Evolutionary conservation across 2,888 invertebrate species (phyloP), one percentile per base, ranked within the genome.

Genomic region (Abrostola triplasia): DNA sequence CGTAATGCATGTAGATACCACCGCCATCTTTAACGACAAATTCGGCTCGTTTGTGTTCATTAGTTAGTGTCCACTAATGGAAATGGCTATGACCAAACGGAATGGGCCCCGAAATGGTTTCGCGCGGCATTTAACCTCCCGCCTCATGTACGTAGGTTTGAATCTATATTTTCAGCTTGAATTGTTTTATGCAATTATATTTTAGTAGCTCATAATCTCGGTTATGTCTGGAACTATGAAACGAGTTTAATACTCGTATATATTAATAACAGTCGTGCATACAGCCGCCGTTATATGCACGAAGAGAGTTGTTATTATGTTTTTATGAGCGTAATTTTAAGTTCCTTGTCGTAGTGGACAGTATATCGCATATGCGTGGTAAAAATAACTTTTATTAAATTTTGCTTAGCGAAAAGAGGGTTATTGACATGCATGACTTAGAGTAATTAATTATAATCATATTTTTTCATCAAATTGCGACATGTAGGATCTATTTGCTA

Each of bases 21-120:
- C 58, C 57, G 64, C 79, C 79, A 84, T 84, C 85, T 83, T 82
- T 83, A 81, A 79, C 77, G 75, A 69, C 77, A 80, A 81, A 84
- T 86, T 86, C 82, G 73, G 83, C 84, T 85, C 89, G 87, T 92
- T 91, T 90, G 89, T 88, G 90, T 90, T 90, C 92, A 90, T 92
- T 92, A 91, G 88, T 87, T 90, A 88, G 88, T 88, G 87, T 88
- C 87, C 89, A 84, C 88, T 92, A 91, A 92, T 90, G 90, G 84
- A 82, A 86, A 90, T 83, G 84, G 84, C 84, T 84, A 88, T 87
- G 86, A 86, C 83, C 87, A 83, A 83, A 79, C 83, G 82, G 77
- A 88, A 90, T 84, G 84, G 86, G 80, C 73, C 74, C 82, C 80
- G 83, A 84, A 91, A 90, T 88, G 89, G 88, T 83, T 79, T 84